These are phyloP conservation scores for Rachycentron canadum DNA, from an alignment of 2,797 vertebrate genomes.

Conservation along the genomic window DNA sequence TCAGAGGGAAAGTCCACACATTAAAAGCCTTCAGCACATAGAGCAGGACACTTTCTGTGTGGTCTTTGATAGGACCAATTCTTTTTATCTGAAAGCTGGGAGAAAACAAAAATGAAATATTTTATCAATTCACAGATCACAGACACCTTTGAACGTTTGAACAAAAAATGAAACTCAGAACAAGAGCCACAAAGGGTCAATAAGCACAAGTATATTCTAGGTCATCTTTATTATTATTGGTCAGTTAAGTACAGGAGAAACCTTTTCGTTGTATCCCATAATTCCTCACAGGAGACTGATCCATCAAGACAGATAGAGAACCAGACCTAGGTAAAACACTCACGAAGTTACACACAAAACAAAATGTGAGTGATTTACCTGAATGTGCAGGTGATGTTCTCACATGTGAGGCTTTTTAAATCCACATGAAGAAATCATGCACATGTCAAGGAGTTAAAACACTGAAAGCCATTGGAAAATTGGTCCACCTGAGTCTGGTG, in stretches of 20 bases:
- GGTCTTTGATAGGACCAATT: neutral
- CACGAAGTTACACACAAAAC: constrained; percentile 43
- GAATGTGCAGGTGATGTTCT: constrained; percentile 45
- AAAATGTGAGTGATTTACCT: constrained; percentile 42
- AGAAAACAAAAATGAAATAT: neutral
- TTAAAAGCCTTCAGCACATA: neutral
- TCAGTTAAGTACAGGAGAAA: constrained; percentile 76
- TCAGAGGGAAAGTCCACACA: neutral
- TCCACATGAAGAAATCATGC: constrained; percentile 45
- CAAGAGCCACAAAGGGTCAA: constrained; percentile 2
- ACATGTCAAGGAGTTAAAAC: constrained; percentile 60
- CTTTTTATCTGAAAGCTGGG: neutral
- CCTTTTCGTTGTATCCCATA: constrained; percentile 64
- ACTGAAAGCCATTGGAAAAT: constrained; percentile 58
- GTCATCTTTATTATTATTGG: constrained; percentile 76
- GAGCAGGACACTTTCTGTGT: neutral
- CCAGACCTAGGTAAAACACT: constrained; percentile 68
- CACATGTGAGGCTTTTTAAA: constrained; percentile 28
- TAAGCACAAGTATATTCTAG: constrained; percentile 48
- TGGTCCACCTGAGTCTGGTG: constrained; percentile 63
- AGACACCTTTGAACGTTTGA: neutral
- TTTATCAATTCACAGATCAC: neutral
- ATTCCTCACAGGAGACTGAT: constrained; percentile 67
- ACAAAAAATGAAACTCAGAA: neutral
- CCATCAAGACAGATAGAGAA: constrained; percentile 63